Conservation (phyloP, 2,113 vertebrate species). For the Gadus chalcogrammus region DNA sequence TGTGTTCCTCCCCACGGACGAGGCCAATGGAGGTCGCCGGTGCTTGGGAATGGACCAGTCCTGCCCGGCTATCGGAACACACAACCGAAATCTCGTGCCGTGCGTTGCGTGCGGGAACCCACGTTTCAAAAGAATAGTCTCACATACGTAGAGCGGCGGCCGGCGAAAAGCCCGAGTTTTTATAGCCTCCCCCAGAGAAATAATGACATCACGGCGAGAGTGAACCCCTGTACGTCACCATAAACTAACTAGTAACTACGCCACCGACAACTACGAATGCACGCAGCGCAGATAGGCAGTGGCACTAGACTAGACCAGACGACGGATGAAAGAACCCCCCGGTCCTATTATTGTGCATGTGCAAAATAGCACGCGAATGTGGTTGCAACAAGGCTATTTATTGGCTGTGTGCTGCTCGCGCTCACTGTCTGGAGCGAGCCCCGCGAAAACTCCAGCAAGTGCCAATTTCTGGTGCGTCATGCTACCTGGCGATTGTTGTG, state of each 20-base stretch:
- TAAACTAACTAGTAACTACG: conserved; percentile 8
- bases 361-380: too few relatives aligned
- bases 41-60: too few relatives aligned
- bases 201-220: conserved; percentile 58
- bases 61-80: too few relatives aligned
- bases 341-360: too few relatives aligned
- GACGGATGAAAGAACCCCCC: too few relatives aligned
- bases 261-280: conserved; percentile 10
- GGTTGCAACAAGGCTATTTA: too few relatives aligned
- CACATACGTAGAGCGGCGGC: not conserved
- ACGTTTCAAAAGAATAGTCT: not conserved
- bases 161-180: not conserved
- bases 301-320: conserved; percentile 6
- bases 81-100: too few relatives aligned
- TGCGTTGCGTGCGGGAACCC: too few relatives aligned
- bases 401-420: not conserved
- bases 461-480: conserved; percentile 55
- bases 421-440: not conserved
- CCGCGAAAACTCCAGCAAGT: conserved; percentile 25
- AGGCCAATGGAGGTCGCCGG: too few relatives aligned
- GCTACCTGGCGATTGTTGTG: conserved; percentile 46
- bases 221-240: not conserved
- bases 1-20: too few relatives aligned
- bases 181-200: conserved; percentile 23
- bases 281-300: conserved; percentile 8